Evolutionary conservation across 2,113 vertebrate species (phyloP), one percentile per base, ranked within the genome.

Genomic region (Mola mola): DNA sequence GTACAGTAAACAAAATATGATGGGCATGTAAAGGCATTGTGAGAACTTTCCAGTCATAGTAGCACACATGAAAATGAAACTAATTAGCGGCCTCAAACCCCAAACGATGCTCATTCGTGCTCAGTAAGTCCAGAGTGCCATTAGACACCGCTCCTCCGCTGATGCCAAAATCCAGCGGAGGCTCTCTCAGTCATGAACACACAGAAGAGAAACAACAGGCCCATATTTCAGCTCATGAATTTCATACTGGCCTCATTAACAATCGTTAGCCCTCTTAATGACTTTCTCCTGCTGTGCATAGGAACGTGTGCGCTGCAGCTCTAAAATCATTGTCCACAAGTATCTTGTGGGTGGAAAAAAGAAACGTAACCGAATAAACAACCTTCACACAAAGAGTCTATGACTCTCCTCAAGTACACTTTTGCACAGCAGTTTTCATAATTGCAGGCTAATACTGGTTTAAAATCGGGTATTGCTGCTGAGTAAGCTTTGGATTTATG

Each of bases 211-310:
- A 79, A 74, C 58, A 65, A 72, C 73, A 78, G 63, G 49, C 56
- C 56, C 59, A 72, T 72, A 80, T 78, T 80, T 83, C 73, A 80
- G 31, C 0, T 6, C 37, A 46, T 48, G 33, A 71, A 61, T 73
- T 59, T 70, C 34, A 64, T 46, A 37, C 70, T 20, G 48, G 64
- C 53, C 62, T 83, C 81, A 78, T 89, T 83, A 85, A 85, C 87
- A 83, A 83, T 83, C 72, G 15, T 84, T 83, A 81, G 42, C 66
- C 37, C 26, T 29, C 73, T 55, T 86, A 87, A 89, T 78, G 77
- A 78, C 81, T 83, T 75, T 80, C 37, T 75, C n/a, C 37, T 62
- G 38, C 62, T 66, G 50, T 74, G 74, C 55, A 74, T 58, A 16
- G 22, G 19, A 65, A 59, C 11, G 41, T 34, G 46, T 10, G 4